These are phyloP conservation scores for Phyto melanocephala DNA, from an alignment of 2,888 invertebrate genomes.

Conservation along the genomic window DNA sequence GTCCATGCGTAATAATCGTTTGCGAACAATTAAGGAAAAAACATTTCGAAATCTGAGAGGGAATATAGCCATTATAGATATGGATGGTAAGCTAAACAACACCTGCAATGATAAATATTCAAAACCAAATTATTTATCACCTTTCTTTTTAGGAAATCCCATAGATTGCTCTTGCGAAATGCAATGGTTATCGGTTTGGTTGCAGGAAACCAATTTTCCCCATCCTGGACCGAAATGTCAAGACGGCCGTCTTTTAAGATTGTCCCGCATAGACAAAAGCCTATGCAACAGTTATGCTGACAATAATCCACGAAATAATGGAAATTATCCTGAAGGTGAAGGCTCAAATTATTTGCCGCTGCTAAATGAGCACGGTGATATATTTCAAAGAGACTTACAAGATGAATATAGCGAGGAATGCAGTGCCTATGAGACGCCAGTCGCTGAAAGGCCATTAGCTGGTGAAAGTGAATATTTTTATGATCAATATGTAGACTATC, in stretches of 20 bases:
- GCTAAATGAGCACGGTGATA: constrained; percentile 85
- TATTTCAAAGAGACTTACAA: constrained; percentile 81
- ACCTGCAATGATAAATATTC: too few relatives aligned
- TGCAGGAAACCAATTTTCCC: constrained; percentile 85
- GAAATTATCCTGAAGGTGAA: constrained; percentile 42
- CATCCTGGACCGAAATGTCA: constrained; percentile 86
- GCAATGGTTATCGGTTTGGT: constrained; percentile 91
- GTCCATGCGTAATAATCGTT: constrained; percentile 87
- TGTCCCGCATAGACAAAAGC: constrained; percentile 84
- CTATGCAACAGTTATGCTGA: constrained; percentile 81
- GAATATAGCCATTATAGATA: constrained; percentile 89
- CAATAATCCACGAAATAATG: constrained; percentile 70
- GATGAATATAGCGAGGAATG: constrained; percentile 80
- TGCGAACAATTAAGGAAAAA: constrained; percentile 86
- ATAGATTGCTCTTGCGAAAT: constrained; percentile 89
- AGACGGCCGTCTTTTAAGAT: constrained; percentile 87
- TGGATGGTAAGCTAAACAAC: constrained; percentile 83
- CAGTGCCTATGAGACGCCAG: constrained; percentile 71
- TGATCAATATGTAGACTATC: constrained; percentile 90
- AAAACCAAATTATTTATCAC: neutral
- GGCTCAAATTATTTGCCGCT: constrained; percentile 80
- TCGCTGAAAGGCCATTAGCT: constrained; percentile 83
- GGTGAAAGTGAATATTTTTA: constrained; percentile 91
- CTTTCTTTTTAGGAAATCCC: constrained; percentile 85
- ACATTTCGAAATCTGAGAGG: constrained; percentile 87